Percentiles rank a stretch among this genome's conserved stretches.
Conservation (phyloP, 2,888 invertebrate species). For the Keiferia lycopersicella region DNA sequence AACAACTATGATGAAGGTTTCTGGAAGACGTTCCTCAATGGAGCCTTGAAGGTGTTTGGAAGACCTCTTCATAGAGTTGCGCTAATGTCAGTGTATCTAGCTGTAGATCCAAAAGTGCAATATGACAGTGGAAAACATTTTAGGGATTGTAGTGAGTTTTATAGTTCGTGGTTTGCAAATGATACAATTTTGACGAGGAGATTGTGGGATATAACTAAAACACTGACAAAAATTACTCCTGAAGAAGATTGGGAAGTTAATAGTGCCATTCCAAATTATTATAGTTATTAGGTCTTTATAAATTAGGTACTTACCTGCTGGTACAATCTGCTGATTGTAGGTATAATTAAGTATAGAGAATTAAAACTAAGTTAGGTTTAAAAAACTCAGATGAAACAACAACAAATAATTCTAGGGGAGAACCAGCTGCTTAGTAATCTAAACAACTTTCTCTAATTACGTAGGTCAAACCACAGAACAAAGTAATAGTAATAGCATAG, state of each 20-base stretch:
- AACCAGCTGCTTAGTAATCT: too few species aligned
- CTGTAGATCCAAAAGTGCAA: constrained; percentile 51
- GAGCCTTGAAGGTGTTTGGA: constrained; percentile 48
- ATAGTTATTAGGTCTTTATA: background rate
- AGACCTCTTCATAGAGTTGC: constrained; percentile 39
- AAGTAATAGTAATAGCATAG: too few species aligned
- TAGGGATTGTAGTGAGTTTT: constrained; percentile 59
- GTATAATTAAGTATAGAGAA: too few species aligned
- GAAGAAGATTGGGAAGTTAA: constrained; percentile 61
- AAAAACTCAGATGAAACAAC: too few species aligned
- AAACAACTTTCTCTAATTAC: too few species aligned
- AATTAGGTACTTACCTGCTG: too few species aligned
- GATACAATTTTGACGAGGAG: constrained; percentile 46
- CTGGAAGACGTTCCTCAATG: constrained; percentile 79
- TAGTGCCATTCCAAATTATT: background rate
- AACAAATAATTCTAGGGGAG: too few species aligned
- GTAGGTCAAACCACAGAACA: too few species aligned
- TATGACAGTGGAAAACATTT: constrained; percentile 59
- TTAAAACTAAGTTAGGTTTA: too few species aligned
- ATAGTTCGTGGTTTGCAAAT: constrained; percentile 67
- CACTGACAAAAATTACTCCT: constrained; percentile 47
- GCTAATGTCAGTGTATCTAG: constrained; percentile 51
- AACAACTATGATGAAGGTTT: constrained; percentile 84
- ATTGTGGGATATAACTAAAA: constrained; percentile 59
- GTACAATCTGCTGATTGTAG: too few species aligned